These are phyloP conservation scores for Branchellion lobata DNA, from an alignment of 2,888 invertebrate species.

Conservation along the genomic window DNA sequence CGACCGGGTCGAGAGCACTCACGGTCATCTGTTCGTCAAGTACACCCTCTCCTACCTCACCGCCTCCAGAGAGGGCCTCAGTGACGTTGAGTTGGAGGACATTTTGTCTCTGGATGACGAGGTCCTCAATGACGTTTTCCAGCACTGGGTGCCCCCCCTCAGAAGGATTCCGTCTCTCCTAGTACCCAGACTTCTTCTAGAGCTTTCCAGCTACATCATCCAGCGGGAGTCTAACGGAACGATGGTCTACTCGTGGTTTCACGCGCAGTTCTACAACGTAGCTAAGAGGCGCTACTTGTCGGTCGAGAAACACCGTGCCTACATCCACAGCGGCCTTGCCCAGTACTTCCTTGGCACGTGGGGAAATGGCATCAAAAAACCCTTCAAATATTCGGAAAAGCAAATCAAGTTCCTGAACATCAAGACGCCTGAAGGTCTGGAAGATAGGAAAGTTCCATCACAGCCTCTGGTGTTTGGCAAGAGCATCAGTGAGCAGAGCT, in stretches of 20 bases:
- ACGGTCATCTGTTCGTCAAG: constrained; percentile 51
- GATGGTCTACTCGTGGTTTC: constrained; percentile 53
- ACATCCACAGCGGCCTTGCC: constrained; percentile 55
- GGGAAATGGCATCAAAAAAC: constrained; percentile 56
- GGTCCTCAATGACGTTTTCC: constrained; percentile 53
- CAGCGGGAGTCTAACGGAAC: constrained; percentile 54
- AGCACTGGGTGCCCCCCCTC: constrained; percentile 55
- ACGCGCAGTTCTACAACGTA: constrained; percentile 52
- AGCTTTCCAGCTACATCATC: constrained; percentile 53
- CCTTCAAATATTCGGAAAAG: constrained; percentile 52
- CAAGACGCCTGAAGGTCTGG: constrained; percentile 50
- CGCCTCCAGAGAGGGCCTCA: constrained; percentile 53
- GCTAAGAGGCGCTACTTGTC: constrained; percentile 51
- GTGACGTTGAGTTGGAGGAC: constrained; percentile 54
- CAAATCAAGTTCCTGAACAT: constrained; percentile 43
- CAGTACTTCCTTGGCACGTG: constrained; percentile 59
- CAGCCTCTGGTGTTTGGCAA: constrained; percentile 56
- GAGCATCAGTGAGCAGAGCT: not conserved
- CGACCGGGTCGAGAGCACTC: constrained; percentile 52
- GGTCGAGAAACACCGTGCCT: constrained; percentile 39
- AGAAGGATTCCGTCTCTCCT: constrained; percentile 55
- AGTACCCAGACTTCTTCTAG: constrained; percentile 52
- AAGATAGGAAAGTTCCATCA: constrained; percentile 56
- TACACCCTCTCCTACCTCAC: constrained; percentile 54
- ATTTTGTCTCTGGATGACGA: constrained; percentile 52